Evolutionary conservation across 2,888 invertebrate genomes (phyloP).

Genomic region (Euplexia lucipara): DNA sequence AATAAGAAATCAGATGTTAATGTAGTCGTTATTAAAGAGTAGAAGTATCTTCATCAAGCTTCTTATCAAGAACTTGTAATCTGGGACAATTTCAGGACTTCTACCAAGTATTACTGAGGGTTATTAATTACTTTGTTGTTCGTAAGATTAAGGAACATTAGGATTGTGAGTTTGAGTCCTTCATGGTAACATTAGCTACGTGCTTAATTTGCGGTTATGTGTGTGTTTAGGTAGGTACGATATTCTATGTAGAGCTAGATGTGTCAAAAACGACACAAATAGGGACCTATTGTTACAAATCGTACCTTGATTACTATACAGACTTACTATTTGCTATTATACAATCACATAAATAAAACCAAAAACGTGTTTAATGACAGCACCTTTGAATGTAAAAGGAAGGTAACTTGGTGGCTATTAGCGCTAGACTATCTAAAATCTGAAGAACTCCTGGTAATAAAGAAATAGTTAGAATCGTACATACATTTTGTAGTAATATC

Average conservation of each 20-base stretch:
- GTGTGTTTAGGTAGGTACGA: no score
- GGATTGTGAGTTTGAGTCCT: constrained; percentile 6
- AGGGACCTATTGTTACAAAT: neutral
- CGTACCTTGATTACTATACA: neutral
- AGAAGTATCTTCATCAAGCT: neutral
- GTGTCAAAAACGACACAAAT: constrained; percentile 8
- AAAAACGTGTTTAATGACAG: no score
- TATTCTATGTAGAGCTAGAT: constrained; percentile 4
- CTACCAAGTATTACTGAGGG: neutral
- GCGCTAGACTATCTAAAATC: no score
- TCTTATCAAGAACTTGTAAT: constrained; percentile 14
- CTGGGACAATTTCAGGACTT: neutral
- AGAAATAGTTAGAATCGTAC: no score
- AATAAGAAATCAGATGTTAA: neutral
- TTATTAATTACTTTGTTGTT: constrained; percentile 12
- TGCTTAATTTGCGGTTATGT: constrained; percentile 8
- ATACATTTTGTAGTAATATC: no score
- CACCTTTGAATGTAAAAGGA: no score
- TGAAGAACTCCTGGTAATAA: no score
- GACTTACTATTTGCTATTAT: neutral
- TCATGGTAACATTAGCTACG: constrained; percentile 4
- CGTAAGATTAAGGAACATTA: constrained; percentile 7
- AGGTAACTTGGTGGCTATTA: no score
- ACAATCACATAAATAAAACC: no score
- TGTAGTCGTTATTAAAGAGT: neutral